phyloP scores from a whole-genome alignment of 2,797 vertebrate species.

The Natrix natrix region DNA sequence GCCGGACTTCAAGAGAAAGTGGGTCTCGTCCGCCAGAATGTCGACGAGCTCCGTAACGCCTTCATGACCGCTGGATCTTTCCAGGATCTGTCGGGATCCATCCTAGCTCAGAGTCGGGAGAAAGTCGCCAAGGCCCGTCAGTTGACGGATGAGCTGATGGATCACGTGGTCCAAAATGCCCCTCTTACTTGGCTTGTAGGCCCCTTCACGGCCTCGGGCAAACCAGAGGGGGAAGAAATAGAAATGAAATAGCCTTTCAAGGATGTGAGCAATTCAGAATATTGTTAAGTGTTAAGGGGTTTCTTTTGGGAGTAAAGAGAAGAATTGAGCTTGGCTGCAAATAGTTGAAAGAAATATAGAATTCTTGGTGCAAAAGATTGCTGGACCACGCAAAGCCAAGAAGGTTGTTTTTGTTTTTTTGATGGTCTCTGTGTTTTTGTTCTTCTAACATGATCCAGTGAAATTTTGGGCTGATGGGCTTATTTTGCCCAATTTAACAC shows the following conservation, averaged over 20 bases:
- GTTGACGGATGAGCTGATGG: slow-evolving; percentile 83
- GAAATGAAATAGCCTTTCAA: slow-evolving; percentile 20
- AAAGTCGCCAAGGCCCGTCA: slow-evolving; percentile 66
- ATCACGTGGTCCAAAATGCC: slow-evolving; percentile 80
- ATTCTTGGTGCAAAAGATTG: not conserved
- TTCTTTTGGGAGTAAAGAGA: not conserved
- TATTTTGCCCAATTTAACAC: not conserved
- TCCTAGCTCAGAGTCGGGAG: slow-evolving; percentile 78
- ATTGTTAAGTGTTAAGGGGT: not conserved
- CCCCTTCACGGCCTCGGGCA: slow-evolving; percentile 77
- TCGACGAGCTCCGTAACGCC: slow-evolving; percentile 79
- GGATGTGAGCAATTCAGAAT: not conserved
- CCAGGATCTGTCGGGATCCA: slow-evolving; percentile 72
- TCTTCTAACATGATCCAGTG: not conserved
- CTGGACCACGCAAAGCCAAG: not conserved
- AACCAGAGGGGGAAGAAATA: slow-evolving; percentile 17
- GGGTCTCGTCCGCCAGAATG: slow-evolving; percentile 72
- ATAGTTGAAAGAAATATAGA: not conserved
- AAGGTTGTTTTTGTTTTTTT: not conserved
- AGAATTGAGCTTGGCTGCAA: not conserved
- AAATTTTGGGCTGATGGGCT: not conserved
- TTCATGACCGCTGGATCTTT: slow-evolving; percentile 70
- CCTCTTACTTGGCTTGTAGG: slow-evolving; percentile 92
- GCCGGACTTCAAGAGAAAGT: slow-evolving; percentile 69
- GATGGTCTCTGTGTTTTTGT: not conserved